Evolutionary conservation across 2,113 vertebrate species (phyloP).

Genomic region (Alethe diademata): DNA sequence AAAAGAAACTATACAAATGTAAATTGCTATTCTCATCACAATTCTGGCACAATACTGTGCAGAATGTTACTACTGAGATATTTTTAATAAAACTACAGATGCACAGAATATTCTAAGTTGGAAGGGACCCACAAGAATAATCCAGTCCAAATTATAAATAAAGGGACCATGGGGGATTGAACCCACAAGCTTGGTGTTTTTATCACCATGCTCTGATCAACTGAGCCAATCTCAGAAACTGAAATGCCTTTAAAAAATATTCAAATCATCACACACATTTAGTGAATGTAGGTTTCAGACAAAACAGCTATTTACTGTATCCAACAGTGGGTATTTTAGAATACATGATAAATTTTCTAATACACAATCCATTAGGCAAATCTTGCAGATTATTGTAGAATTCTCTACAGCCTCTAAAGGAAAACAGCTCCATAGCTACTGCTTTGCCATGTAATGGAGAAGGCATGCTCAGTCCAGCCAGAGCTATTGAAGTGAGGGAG

Average conservation of each 20-base stretch:
- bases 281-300: not conserved
- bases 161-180: not conserved
- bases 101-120: not conserved
- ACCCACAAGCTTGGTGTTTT: not conserved
- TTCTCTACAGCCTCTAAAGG: not conserved
- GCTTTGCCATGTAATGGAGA: rapidly evolving
- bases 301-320: not conserved
- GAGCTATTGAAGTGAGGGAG: not conserved
- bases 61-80: not conserved
- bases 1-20: not conserved
- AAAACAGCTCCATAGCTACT: not conserved
- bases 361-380: rapidly evolving
- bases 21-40: not conserved
- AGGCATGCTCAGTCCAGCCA: not conserved
- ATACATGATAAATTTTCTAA: not conserved
- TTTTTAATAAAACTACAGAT: not conserved
- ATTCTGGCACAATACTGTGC: not conserved
- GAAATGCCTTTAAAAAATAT: not conserved
- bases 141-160: not conserved
- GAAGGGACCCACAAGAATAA: not conserved
- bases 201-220: not conserved
- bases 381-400: not conserved
- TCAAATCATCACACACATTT: not conserved
- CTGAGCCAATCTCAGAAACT: not conserved
- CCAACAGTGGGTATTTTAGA: not conserved